Evolutionary conservation across 1,140 invertebrate genomes (phyloP).

Genomic region (Epicauta chinensis): DNA sequence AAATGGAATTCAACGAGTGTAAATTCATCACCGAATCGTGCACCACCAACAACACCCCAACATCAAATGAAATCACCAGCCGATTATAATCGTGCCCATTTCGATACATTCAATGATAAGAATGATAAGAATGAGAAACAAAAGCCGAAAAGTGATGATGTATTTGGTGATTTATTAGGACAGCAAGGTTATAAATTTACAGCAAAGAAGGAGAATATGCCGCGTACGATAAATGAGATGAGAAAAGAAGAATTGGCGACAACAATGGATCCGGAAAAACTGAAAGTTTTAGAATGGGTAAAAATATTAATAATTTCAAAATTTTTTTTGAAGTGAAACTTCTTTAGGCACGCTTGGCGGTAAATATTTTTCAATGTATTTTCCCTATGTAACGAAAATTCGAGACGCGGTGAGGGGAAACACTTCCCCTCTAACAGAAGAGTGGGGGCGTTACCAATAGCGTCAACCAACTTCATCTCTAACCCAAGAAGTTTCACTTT

Average conservation of each 20-base stretch:
- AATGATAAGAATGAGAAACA: constrained; percentile 42
- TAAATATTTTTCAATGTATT: too few species aligned
- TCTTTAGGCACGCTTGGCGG: too few species aligned
- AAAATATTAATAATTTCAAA: constrained; percentile 14
- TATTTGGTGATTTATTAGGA: constrained; percentile 86
- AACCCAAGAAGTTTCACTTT: neutral
- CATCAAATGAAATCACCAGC: constrained; percentile 40
- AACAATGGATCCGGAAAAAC: constrained; percentile 86
- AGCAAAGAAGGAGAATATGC: constrained; percentile 66
- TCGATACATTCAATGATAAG: constrained; percentile 52
- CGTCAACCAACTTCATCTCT: too few species aligned
- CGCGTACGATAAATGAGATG: constrained; percentile 89
- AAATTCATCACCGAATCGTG: constrained; percentile 28
- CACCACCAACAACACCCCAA: constrained; percentile 34
- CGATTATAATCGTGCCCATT: constrained; percentile 61
- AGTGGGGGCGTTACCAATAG: too few species aligned
- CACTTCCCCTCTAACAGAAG: too few species aligned
- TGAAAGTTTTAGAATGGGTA: constrained; percentile 76
- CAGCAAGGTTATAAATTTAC: constrained; percentile 82
- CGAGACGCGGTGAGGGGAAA: too few species aligned
- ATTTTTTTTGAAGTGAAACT: too few species aligned
- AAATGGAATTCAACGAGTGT: constrained; percentile 9
- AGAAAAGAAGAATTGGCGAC: constrained; percentile 78
- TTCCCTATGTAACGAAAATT: too few species aligned
- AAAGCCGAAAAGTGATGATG: constrained; percentile 56